Evolutionary conservation across 2,797 vertebrate genomes (phyloP).

Genomic region (Petrocephalus sullivani): DNA sequence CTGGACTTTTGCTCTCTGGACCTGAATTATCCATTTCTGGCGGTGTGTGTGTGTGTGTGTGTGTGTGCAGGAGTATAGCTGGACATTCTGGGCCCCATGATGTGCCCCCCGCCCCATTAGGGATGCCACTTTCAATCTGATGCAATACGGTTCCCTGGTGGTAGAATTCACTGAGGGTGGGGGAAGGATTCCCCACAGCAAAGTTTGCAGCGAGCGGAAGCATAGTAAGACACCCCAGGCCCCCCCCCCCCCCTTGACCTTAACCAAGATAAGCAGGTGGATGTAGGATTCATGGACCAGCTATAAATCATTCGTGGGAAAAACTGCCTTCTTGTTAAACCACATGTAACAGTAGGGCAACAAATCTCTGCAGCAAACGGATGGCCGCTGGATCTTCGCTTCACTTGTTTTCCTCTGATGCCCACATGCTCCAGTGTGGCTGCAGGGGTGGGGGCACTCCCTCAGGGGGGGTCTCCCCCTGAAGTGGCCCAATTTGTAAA

Average conservation of each 20-base stretch:
- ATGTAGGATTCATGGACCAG: not conserved
- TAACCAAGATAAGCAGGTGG: not conserved
- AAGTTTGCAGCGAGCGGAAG: not conserved
- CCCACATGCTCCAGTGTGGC: not conserved
- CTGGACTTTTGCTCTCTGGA: too few relatives aligned
- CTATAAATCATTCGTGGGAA: not conserved
- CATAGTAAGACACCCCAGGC: not conserved
- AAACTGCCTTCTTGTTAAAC: not conserved
- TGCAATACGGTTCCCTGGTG: not conserved
- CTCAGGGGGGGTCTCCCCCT: not conserved
- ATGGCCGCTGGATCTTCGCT: not conserved
- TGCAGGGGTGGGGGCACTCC: not conserved
- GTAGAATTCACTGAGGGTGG: not conserved
- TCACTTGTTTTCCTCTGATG: not conserved
- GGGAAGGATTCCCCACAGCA: not conserved
- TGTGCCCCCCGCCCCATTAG: too few relatives aligned
- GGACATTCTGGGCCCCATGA: not conserved
- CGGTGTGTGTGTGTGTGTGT: not conserved
- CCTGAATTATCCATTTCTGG: too few relatives aligned
- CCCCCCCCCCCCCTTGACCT: not conserved
- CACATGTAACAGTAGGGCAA: not conserved
- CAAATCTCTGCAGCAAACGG: not conserved
- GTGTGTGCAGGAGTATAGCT: not conserved
- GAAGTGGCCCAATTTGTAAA: not conserved
- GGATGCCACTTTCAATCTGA: too few relatives aligned